Conservation (phyloP, 2,113 vertebrate species). For the Heptranchias perlo region DNA sequence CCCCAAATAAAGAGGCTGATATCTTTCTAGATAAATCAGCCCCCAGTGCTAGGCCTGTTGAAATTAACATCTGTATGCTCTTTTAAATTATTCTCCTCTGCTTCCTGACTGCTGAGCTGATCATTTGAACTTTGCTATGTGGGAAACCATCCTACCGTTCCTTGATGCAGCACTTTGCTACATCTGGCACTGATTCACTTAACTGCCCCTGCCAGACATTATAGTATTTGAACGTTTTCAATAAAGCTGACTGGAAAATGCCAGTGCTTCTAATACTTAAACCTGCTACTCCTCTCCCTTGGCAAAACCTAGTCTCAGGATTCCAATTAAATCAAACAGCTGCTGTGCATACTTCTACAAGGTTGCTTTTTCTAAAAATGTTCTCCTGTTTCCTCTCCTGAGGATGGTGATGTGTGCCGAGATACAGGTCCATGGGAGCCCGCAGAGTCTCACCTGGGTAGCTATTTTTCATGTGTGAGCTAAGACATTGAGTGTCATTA, state of each 20-base stretch:
- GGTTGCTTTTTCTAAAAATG: too few species aligned
- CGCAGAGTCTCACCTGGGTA: background rate
- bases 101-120: background rate
- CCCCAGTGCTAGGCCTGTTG: too few species aligned
- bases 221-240: background rate
- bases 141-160: background rate
- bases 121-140: background rate
- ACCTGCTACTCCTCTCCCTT: too few species aligned
- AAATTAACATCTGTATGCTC: background rate
- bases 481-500: background rate
- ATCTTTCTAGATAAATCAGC: background rate
- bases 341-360: too few species aligned
- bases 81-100: background rate
- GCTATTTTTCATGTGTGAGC: too few species aligned
- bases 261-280: background rate
- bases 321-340: too few species aligned
- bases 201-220: background rate
- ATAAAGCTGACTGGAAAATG: too few species aligned
- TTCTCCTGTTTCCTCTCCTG: background rate
- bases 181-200: background rate
- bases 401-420: background rate
- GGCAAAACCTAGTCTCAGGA: too few species aligned
- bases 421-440: too few species aligned
- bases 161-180: background rate
- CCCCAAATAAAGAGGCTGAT: background rate